Conservation (phyloP, 1,140 invertebrate genomes). For the Asbolus verrucosus region DNA sequence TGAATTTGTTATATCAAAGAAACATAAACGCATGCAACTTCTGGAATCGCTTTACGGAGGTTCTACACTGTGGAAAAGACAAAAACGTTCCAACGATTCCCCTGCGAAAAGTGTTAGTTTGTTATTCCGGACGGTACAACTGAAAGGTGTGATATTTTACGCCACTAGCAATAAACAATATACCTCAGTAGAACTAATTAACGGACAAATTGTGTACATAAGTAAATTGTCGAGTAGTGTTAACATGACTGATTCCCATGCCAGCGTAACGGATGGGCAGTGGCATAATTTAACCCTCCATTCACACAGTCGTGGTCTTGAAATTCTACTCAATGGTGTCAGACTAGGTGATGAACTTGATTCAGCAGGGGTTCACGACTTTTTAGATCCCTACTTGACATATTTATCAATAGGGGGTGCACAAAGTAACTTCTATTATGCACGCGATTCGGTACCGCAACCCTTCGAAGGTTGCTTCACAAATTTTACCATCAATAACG, state of each 20-base stretch:
- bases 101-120: constrained; percentile 81
- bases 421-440: constrained; percentile 69
- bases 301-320: constrained; percentile 76
- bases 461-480: constrained; percentile 90
- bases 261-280: constrained; percentile 78
- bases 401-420: constrained; percentile 82
- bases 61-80: constrained; percentile 75
- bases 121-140: constrained; percentile 83
- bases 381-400: constrained; percentile 90
- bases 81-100: constrained; percentile 58
- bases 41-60: constrained; percentile 81
- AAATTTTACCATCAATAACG: constrained; percentile 89
- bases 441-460: constrained; percentile 67
- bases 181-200: constrained; percentile 81
- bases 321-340: constrained; percentile 77
- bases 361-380: constrained; percentile 86
- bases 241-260: constrained; percentile 80
- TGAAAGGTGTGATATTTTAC: constrained; percentile 84
- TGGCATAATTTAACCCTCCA: constrained; percentile 89
- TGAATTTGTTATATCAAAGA: constrained; percentile 85
- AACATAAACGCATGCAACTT: constrained; percentile 86
- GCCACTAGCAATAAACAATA: constrained; percentile 89
- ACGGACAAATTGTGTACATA: constrained; percentile 79
- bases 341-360: constrained; percentile 86
- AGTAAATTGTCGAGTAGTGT: constrained; percentile 81